These are phyloP conservation scores for Cervus canadensis DNA, from an alignment of 2,113 vertebrate genomes.

Conservation along the genomic window DNA sequence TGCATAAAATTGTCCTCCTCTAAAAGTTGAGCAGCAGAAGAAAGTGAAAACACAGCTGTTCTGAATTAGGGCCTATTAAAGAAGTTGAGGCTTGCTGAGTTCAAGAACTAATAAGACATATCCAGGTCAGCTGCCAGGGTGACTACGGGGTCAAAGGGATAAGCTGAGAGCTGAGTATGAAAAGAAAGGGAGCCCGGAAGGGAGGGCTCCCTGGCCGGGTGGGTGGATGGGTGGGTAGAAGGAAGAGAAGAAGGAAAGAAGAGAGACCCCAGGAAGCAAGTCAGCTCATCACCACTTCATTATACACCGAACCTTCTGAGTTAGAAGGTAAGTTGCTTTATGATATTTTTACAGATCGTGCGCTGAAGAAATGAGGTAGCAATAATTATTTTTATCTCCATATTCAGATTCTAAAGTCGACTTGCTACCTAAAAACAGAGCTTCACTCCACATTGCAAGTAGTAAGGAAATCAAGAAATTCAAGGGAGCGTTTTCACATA, in stretches of 20 bases:
- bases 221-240: accelerated
- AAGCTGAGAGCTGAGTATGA: neutral
- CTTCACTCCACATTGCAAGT: neutral
- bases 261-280: neutral
- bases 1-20: neutral
- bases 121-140: neutral
- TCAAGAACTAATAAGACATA: neutral
- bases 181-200: neutral
- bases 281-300: neutral
- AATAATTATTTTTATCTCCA: neutral
- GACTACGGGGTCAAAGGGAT: neutral
- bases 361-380: neutral
- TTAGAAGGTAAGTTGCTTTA: neutral
- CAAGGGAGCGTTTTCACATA: neutral
- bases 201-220: too few relatives aligned
- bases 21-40: neutral
- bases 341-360: neutral
- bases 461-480: neutral
- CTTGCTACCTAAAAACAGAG: neutral
- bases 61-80: neutral
- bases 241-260: too few relatives aligned
- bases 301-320: neutral
- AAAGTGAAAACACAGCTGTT: neutral
- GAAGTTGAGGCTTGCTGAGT: neutral
- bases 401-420: neutral